Base-by-base conservation (phyloP, 2,113 vertebrate genomes). In the Phalacrocorax brasilianus region DNA sequence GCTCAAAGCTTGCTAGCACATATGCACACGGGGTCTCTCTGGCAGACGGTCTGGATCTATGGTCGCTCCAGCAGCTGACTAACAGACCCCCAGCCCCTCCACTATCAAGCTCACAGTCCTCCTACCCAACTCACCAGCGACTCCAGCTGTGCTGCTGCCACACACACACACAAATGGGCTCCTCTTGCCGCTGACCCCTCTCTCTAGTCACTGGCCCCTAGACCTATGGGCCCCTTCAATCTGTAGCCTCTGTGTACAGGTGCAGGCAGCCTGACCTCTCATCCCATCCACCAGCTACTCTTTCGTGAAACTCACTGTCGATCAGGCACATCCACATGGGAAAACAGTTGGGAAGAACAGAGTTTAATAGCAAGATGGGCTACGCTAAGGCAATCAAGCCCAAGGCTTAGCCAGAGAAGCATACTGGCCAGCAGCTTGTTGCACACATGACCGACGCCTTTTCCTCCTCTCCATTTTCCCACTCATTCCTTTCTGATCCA, bases 21-120 rank as follows among this genome's bases (percentile, higher is more conserved):
- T 12, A 32, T 0, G 3, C 4, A 44, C 15, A 23, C 0, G 0
- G 33, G n/a, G 17, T 45, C 15, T 50, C 45, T 73, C 52, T 79
- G 58, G 32, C 8, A 49, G 21, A 42, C 58, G 21, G 14, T 38
- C 44, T 14, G 21, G 12, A n/a, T 12, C 56, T 75, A 0, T 7
- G 5, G 21, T 35, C 12, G 23, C 27, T 61, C 26, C 67, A 47
- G 17, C 13, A 72, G 35, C 28, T 44, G 24, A 2, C 6, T 9
- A 21, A 33, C 61, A 82, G 33, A 59, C 1, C 5, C 27, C 12
- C 67, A 56, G 14, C 28, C 61, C 12, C 30, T 38, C 19, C 12
- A 38, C 15, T n/a, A 23, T 47, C 33, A 47, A 78, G 35, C 50
- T 82, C 14, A 24, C 32, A 22, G n/a, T 32, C 14, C 22, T 56